Base-by-base conservation (phyloP, 2,113 vertebrate genomes). In the Hippocampus zosterae region DNA sequence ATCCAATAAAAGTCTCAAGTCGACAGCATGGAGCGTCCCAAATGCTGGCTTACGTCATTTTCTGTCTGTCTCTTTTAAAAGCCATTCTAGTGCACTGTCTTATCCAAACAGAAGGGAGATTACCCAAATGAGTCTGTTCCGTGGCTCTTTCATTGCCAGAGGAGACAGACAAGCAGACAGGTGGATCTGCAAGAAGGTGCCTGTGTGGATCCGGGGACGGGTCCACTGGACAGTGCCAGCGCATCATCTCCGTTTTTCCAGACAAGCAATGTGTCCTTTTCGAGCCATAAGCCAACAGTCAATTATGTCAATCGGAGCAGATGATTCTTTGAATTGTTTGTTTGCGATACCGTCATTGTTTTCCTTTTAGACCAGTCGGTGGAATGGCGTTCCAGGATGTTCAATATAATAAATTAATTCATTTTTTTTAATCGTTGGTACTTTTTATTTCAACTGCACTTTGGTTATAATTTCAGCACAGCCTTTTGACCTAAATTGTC, bases 251-350 rank as follows among this genome's bases (percentile, higher is more conserved):
- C 16, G 75, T 64, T 52, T 69, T 62, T 81, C 74, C 83, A 82
- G 81, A 69, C 79, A 70, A 72, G 72, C 80, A 60, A 81, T 87
- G 81, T 79, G 81, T 85, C 82, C 84, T 85, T 74, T 74, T 40
- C 41, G 41, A 42, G 11, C 29, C 72, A 79, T 48, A 62, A 84
- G 85, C 84, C 85, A 89, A 79, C 82, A 84, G 71, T 81, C 76
- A 83, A 77, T 71, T 80, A 68, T 74, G 80, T 81, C 81, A 52
- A 75, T 63, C 63, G 57, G 67, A 88, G 87, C 91, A 91, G 91
- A 91, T 91, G 90, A 92, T 92, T 83, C 80, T 71, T 82, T 75
- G 77, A 84, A 88, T 90, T 91, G 88, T 91, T 88, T 85, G 85
- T 88, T 76, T 59, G 78, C 84, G 83, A 81, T 74, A 73, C 69